Percentiles rank a stretch among this genome's conserved stretches.
phyloP scores from a whole-genome alignment of 1,140 invertebrate species.

The Orchestia grillus region DNA sequence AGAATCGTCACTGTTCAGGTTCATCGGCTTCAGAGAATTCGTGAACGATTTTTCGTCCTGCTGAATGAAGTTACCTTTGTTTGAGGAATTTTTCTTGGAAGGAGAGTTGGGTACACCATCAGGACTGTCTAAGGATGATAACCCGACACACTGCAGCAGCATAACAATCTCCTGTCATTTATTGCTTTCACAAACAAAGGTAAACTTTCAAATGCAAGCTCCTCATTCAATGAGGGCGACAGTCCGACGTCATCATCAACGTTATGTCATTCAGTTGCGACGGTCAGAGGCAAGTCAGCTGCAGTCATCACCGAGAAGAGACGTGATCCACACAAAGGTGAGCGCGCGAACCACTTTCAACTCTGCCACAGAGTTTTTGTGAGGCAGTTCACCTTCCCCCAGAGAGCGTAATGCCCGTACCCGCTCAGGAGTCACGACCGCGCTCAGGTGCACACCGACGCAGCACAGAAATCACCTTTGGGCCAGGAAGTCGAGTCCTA shows the following conservation, averaged over 20 bases:
- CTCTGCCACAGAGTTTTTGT: neutral
- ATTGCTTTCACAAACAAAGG: neutral
- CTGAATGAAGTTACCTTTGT: neutral
- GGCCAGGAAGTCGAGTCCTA: neutral
- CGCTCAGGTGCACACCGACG: neutral
- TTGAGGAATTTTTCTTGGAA: neutral
- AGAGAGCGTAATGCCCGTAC: neutral
- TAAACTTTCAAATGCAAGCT: neutral
- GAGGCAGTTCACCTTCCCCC: neutral
- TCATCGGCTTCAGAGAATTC: constrained; percentile 4
- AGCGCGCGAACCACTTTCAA: neutral
- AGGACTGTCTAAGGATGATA: constrained; percentile 29
- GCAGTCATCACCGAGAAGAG: neutral
- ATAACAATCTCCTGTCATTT: neutral
- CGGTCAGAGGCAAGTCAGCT: neutral
- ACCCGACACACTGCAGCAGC: constrained; percentile 48
- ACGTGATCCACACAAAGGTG: neutral
- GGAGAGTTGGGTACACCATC: neutral
- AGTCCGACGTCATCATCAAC: neutral
- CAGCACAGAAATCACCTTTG: neutral
- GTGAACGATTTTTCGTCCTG: neutral
- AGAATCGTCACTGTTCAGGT: constrained; percentile 27
- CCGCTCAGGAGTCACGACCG: neutral
- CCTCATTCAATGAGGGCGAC: neutral
- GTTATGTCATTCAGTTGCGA: neutral